Base-by-base conservation (phyloP, 2,888 invertebrate genomes). In the Acanthosepion lycidas region DNA sequence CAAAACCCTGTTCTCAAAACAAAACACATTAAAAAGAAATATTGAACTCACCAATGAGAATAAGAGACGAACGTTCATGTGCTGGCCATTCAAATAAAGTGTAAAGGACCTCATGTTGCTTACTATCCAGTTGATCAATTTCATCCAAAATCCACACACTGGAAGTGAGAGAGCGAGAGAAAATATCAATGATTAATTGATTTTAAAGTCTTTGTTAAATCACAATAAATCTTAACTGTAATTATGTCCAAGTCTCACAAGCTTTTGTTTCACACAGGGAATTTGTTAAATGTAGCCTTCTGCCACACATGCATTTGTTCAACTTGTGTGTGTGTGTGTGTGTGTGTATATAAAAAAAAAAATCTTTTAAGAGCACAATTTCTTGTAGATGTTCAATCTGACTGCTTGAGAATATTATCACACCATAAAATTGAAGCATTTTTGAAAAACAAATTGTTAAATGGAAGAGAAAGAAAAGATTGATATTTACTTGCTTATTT, bases 61-160 rank as follows among this genome's bases (percentile, higher is more conserved):
- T 98, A 0, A 99, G 97, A 91, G 98, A 98, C 0, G 98, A 98
- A 49, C 98, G 97, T 0, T 97, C 97, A 94, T 98, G 97, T 0
- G 98, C 98, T 0, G 99, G 99, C 99, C 99, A 99, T 97, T 99
- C 99, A 97, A 99, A 99, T 96, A 99, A 98, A 1, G 98, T 98
- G 97, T 99, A 99, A 15, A 99, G 98, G 6, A 99, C 98, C 0
- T 98, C 98, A 96, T 99, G 99, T 95, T 98, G 98, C 95, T 97
- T 97, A 94, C 97, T 97, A 96, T 98, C 98, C 91, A 99, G 97
- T 97, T 99, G 99, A 97, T 99, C 99, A 95, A 99, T 98, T 98
- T 99, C 99, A 97, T 99, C 99, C 95, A 99, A 97, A 26, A 99
- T 98, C 95, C 99, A 97, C 48, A 99, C 95, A 93, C 97, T 97